Conservation (phyloP, 2,888 invertebrate species). For the Horisme vitalbata region DNA sequence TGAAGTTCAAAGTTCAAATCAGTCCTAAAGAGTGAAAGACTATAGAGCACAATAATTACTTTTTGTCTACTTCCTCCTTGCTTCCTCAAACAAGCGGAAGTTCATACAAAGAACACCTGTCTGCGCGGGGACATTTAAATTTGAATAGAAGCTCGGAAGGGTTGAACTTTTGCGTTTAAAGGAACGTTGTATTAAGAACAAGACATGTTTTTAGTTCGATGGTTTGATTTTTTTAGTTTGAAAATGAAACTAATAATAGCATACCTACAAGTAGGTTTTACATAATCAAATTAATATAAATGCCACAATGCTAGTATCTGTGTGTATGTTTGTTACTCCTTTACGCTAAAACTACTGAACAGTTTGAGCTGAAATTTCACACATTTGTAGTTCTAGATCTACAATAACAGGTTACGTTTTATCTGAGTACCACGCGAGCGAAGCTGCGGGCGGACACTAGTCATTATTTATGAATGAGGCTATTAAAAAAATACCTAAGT, state of each 20-base stretch:
- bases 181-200: slow-evolving; percentile 16
- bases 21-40: slow-evolving; percentile 7
- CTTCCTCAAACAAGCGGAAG: slow-evolving; percentile 55
- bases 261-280: too few species aligned
- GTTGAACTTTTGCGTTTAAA: slow-evolving; percentile 34
- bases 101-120: slow-evolving; percentile 63
- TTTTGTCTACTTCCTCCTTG: slow-evolving; percentile 47
- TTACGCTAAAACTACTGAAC: too few species aligned
- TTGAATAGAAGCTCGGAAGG: slow-evolving; percentile 65
- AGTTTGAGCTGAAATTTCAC: too few species aligned
- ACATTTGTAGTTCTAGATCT: too few species aligned
- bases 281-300: too few species aligned
- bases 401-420: too few species aligned
- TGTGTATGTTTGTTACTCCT: too few species aligned
- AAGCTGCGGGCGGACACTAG: too few species aligned
- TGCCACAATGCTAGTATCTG: too few species aligned
- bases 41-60: slow-evolving; percentile 31
- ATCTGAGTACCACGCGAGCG: too few species aligned
- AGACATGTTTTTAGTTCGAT: neutral
- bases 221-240: neutral
- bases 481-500: too few species aligned
- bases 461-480: too few species aligned
- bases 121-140: slow-evolving; percentile 72
- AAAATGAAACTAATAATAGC: neutral
- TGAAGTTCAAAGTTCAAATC: slow-evolving; percentile 35